phyloP scores from a whole-genome alignment of 2,888 invertebrate genomes.

The Doris montereyensis region DNA sequence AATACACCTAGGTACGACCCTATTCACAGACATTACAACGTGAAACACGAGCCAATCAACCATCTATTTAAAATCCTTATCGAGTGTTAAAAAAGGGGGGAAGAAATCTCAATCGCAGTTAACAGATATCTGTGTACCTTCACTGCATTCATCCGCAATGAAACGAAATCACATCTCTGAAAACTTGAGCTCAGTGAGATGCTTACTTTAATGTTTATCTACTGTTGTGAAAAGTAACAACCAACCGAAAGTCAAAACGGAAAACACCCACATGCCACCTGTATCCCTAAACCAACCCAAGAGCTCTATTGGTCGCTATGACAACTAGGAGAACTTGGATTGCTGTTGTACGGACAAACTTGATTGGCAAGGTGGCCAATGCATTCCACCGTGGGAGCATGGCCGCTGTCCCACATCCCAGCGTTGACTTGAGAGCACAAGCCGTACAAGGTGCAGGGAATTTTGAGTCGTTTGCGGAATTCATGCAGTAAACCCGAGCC shows the following conservation, averaged over 20 bases:
- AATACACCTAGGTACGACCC: no score
- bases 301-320: slow-evolving; percentile 16
- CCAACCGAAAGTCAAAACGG: background rate
- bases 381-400: slow-evolving; percentile 89
- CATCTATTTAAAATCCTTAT: no score
- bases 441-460: slow-evolving; percentile 91
- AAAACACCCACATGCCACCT: background rate
- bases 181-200: background rate
- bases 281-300: background rate
- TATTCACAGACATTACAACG: no score
- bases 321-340: slow-evolving; percentile 46
- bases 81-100: no score
- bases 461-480: slow-evolving; percentile 87
- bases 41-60: no score
- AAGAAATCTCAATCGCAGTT: no score
- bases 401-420: slow-evolving; percentile 95
- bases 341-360: slow-evolving; percentile 55
- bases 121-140: no score
- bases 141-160: no score
- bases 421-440: slow-evolving; percentile 91
- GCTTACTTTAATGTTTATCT: background rate
- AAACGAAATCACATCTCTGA: no score
- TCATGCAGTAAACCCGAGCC: slow-evolving; percentile 85
- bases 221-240: background rate
- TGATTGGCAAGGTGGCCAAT: slow-evolving; percentile 61